A percentile compares a stretch with the other conserved stretches of the same genome.
phyloP scores from a whole-genome alignment of 2,113 vertebrate species.

The Seriola dumerili region DNA sequence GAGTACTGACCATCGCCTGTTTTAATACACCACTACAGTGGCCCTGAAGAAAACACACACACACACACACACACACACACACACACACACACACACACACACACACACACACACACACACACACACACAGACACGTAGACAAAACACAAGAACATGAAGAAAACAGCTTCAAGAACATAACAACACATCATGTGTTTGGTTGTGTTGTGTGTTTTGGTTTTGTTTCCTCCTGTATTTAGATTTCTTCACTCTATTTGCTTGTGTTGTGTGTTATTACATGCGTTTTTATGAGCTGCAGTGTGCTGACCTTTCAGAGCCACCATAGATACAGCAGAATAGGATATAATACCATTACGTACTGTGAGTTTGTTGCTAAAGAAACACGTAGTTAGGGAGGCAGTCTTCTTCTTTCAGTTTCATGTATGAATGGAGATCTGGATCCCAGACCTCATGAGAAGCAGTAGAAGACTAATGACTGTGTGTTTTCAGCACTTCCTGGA shows the following conservation, averaged over 20 bases:
- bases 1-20: conserved; percentile 38
- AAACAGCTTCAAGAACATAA: no score
- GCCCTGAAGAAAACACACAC: not conserved
- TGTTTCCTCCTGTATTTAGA: not conserved
- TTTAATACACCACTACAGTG: not conserved
- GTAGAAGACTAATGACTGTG: conserved; percentile 6
- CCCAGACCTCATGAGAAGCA: not conserved
- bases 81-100: no score
- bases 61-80: no score
- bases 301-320: not conserved
- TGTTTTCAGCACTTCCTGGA: conserved; percentile 91
- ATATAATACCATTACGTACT: not conserved
- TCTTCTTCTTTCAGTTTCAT: no score
- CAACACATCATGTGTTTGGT: no score
- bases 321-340: not conserved
- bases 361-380: not conserved
- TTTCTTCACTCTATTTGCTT: not conserved
- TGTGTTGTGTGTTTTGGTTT: not conserved
- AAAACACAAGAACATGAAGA: no score
- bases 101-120: no score
- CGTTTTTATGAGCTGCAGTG: not conserved
- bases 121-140: no score
- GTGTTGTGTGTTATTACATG: not conserved
- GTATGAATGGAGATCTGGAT: not conserved
- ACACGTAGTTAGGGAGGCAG: no score